These are phyloP conservation scores for Phenganax subtilis DNA, from an alignment of 92 coral and sea anemone genomes.

Conservation along the genomic window DNA sequence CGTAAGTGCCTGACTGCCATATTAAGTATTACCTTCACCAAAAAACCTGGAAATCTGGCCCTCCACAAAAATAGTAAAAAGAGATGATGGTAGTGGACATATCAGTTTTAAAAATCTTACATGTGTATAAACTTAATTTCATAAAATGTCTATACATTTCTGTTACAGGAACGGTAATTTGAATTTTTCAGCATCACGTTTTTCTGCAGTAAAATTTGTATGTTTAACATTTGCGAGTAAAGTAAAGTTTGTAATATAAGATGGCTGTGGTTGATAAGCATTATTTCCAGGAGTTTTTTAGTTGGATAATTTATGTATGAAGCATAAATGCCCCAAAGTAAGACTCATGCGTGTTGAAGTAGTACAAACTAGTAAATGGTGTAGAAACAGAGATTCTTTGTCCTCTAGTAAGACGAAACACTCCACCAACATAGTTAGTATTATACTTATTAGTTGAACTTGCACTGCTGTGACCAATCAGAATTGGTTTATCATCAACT, in stretches of 20 bases:
- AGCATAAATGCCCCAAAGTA: constrained; percentile 87
- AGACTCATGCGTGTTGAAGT: constrained; percentile 70
- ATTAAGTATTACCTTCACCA: too few species aligned
- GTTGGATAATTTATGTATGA: constrained; percentile 35
- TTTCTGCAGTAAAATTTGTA: too few species aligned
- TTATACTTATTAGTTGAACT: constrained; percentile 63
- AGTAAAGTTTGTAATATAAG: not conserved
- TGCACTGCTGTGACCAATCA: constrained; percentile 78
- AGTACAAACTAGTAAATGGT: constrained; percentile 70
- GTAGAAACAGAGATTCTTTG: constrained; percentile 78
- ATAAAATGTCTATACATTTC: too few species aligned
- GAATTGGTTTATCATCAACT: constrained; percentile 62
- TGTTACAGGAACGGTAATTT: too few species aligned
- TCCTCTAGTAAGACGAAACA: constrained; percentile 63
- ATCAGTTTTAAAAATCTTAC: too few species aligned
- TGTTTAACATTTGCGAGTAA: not conserved
- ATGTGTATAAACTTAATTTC: too few species aligned
- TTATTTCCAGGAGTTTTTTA: not conserved
- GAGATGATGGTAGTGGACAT: too few species aligned
- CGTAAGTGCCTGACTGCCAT: too few species aligned
- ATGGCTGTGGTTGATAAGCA: not conserved
- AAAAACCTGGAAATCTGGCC: too few species aligned
- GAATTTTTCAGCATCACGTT: too few species aligned
- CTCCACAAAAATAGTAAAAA: too few species aligned
- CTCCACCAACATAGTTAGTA: constrained; percentile 93